Evolutionary conservation across 2,888 invertebrate species (phyloP), one percentile per base, ranked within the genome.

Genomic region (Drosophila neonasuta): DNA sequence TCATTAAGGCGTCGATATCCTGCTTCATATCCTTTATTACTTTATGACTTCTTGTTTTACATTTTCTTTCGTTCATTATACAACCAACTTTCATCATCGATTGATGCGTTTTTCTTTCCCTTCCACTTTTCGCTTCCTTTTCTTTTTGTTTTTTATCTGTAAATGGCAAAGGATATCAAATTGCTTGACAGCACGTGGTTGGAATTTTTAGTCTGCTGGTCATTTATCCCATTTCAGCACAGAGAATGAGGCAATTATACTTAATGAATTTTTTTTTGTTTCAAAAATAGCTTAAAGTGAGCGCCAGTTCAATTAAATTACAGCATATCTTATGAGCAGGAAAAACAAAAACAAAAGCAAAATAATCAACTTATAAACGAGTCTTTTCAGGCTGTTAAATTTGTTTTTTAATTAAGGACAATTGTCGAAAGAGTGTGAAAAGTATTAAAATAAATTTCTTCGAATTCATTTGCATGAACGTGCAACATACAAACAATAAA

Each of bases 21-120:
- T 64, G 68, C 64, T 59, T 61, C 74, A 71, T 74, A 74, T 64
- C 68, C 74, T 68, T 74, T 74, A 74, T 71, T 71, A 58, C 71
- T 62, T 71, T 74, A 71, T 74, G 74, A 56, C 63, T 71, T 60
- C 60, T 74, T 63, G 54, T 71, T 58, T 68, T 68, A 69, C 72
- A 72, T 55, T 58, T 51, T 66, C 62, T 34, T 55, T 61, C 54
- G 42, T 24, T 71, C 68, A 60, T 74, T 74, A 63, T 29, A 30
- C 32, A 34, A 56, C 15, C 70, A 57, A 41, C 56, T 62, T 46
- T 57, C 74, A 71, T 57, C 74, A 71, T 71, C 68, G 71, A 71
- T 74, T 71, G 62, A 64, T 74, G 71, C 52, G 46, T 32, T 66
- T 42, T 49, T 13, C 29, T 36, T 49, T 13, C 29, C 39, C 48